Evolutionary conservation across 2,888 invertebrate species (phyloP), one percentile per base, ranked within the genome.

Genomic region (Lycophotia porphyrea): DNA sequence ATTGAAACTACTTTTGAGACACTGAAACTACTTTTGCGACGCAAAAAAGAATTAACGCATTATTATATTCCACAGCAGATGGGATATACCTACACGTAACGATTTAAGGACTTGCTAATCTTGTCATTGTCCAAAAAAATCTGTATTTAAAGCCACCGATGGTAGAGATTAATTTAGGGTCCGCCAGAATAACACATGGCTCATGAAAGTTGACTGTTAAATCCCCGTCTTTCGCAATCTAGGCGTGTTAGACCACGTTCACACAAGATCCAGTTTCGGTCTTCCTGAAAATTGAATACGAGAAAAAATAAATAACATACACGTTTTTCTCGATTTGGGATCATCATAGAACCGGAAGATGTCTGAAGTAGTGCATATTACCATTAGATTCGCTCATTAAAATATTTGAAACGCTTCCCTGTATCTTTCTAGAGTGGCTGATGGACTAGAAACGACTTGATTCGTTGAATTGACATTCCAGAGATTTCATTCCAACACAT

Each of bases 401-500:
- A 75, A 82, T 85, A 80, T 79, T 76, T 82, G 11, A 65, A 72
- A 65, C 67, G 47, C 67, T 76, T 79, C 71, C 63, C 60, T 70
- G 47, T 78, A 49, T 42, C 5, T 75, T 70, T 79, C 71, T 79
- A 79, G 74, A 76, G 65, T 69, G 1, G 44, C 36, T 68, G 73
- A 71, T 73, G 49, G 47, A 61, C 66, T 65, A 31, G 61, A 71
- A 60, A 55, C 42, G 24, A 66, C 83, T 55, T 58, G 58, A 60
- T 76, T 72, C 58, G 67, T 63, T 67, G 13, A 76, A 60, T 68
- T 68, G 18, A 52, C 83, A 85, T 82, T 82, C 70, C 34, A 24
- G 11, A 70, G 72, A 83, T 76, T 76, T 71, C 70, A 74, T 80
- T 85, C 65, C 84, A 71, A 83, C 76, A 76, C 86, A 67, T 69